Base-by-base conservation (phyloP, 2,113 vertebrate genomes). In the Polypterus senegalus region DNA sequence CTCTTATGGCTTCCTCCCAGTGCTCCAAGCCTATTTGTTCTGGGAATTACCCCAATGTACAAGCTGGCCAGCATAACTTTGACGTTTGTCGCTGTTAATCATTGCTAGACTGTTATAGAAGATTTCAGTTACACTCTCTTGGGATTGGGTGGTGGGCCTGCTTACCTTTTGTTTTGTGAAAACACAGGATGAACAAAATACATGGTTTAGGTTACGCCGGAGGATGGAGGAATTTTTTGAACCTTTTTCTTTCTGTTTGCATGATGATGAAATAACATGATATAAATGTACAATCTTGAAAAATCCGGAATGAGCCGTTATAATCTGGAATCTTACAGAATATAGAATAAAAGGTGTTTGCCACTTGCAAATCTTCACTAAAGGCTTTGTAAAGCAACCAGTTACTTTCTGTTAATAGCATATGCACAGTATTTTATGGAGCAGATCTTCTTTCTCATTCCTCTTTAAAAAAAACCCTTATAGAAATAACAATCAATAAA, bases 231-330 rank as follows among this genome's bases (percentile, higher is more conserved):
- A 64, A 43, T 47, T 27, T 46, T 11, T n/a, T 52, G 60, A 55
- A 53, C 53, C 60, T 54, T 72, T 76, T 67, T 74, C 72, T 68
- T 72, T 73, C 73, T 67, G 76, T 63, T 83, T 74, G 81, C 70
- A 75, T 62, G 47, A 63, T 53, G 58, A 52, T 68, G 73, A 67
- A 68, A 76, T 48, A 73, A 73, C 64, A 67, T 62, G 75, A 83
- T 78, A 76, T 76, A 63, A 77, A 71, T 66, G 48, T 11, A 43
- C 27, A 27, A 27, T 27, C 27, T 27, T 27, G 27, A 27, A 27
- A 27, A 27, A 27, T 27, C 27, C 27, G 27, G 27, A 27, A 27
- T 27, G 27, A 27, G 27, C 27, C 27, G 27, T 27, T 27, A 2
- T 27, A 27, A 27, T 27, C 27, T 27, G 27, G 27, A 27, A 27